Base-by-base conservation (phyloP, 2,113 vertebrate species). In the Grammomys surdaster region DNA sequence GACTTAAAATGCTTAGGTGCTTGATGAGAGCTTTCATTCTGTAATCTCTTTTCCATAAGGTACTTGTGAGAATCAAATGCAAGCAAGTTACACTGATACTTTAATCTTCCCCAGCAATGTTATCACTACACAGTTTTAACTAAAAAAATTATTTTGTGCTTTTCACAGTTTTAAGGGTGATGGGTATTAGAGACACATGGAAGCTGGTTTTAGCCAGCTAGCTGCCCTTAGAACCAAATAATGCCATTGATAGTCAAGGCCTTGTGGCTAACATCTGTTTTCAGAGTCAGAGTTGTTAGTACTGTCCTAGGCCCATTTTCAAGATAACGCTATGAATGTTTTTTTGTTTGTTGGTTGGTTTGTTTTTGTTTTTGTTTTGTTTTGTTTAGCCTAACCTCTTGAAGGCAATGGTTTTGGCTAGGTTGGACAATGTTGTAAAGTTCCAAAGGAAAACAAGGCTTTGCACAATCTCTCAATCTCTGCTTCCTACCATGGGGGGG, bases 1-100 rank as follows among this genome's bases (percentile, higher is more conserved):
- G 80, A 78, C 92, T 97, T 2, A 28, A 91, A 92, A 63, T 78
- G 75, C 70, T 58, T 51, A 72, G 5, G 72, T 75, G 31, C 43
- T 72, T 70, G 51, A 90, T 56, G 7, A 20, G 75, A 76, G 11
- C 82, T 82, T 94, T 96, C 69, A 89, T 90, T 90, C 67, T 89
- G 31, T 67, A 65, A 65, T 36, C 76, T 95, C 31, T 36, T 54
- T 7, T n/a, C 51, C 46, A 70, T 51, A 36, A 36, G 33, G 78
- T 43, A 76, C 78, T 54, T 93, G 5, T 20, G 88, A 93, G 63
- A n/a, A 8, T 80, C 56, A 89, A 91, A 84, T n/a, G 90, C 36
- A 89, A 94, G 89, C 20, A 81, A 89, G 93, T 3, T 43, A 6
- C 67, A 95, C 24, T 70, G 14, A 2, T 56, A 93, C 58, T 96